Evolutionary conservation across 2,888 invertebrate species (phyloP), one percentile per base, ranked within the genome.

Genomic region (Sminthurides aquaticus): DNA sequence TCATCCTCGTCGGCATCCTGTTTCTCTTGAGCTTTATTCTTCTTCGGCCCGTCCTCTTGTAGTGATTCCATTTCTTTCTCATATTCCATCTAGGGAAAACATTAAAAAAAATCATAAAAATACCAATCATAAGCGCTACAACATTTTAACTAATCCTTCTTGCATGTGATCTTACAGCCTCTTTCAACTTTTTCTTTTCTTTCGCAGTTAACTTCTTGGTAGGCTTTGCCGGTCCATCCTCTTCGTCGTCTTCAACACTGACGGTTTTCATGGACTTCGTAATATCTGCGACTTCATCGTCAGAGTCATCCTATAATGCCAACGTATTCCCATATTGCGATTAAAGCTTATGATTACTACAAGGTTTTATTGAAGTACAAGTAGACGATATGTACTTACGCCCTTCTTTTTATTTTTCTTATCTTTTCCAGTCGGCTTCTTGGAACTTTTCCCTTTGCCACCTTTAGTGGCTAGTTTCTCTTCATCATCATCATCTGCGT

Each of bases 401-500:
- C 22, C 49, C 22, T 49, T 49, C 49, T 49, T 49, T n/a, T n/a
- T n/a, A n/a, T n/a, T n/a, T n/a, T n/a, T n/a, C n/a, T n/a, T 49
- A 55, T 55, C 55, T 2, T 55, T 25, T 2, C 15, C 22, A 55
- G 2, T 26, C 3, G 2, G 20, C 55, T 55, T 55, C 25, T 55
- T 24, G 22, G 55, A 55, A 55, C 25, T 2, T 20, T 25, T 55
- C 2, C 55, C 22, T 55, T 25, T 55, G 3, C 55, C 22, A 25
- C 20, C 18, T 48, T 61, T 63, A 43, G 55, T 26, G 3, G 26
- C 58, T n/a, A 26, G 22, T 63, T 57, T 57, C 26, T 57, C 55
- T 28, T 20, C 61, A 27, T 65, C 64, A 25, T 62, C 65, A 28
- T 60, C 64, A 48, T 60, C 62, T n/a, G 43, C 62, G 3, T 43